Conservation (phyloP, 2,888 invertebrate genomes). For the Phortica magna region DNA sequence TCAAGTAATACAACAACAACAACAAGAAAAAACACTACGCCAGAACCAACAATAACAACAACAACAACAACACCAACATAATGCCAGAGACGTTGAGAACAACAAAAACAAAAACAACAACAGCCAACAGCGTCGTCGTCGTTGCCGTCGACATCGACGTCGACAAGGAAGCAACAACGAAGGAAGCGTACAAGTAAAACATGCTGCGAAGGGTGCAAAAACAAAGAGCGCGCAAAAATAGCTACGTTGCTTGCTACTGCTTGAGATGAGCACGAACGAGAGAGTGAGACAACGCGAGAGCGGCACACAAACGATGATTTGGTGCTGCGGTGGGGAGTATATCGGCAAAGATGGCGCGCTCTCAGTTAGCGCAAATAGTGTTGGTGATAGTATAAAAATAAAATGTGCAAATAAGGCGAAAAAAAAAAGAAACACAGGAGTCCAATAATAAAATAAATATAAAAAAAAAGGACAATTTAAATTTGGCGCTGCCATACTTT, state of each 20-base stretch:
- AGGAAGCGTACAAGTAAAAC: slow-evolving; percentile 14
- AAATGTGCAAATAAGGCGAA: neutral
- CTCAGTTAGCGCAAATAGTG: neutral
- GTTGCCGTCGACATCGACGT: neutral
- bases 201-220: slow-evolving; percentile 20
- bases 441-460: neutral
- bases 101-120: slow-evolving; percentile 35
- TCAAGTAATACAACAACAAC: slow-evolving; percentile 56
- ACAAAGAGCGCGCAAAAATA: slow-evolving; percentile 2
- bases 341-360: slow-evolving; percentile 9
- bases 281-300: neutral
- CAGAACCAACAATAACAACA: slow-evolving; percentile 39
- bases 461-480: too few species aligned
- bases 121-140: neutral
- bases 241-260: neutral
- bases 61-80: slow-evolving; percentile 39
- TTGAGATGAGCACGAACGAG: neutral
- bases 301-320: too few species aligned
- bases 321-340: neutral
- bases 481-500: too few species aligned
- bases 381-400: slow-evolving; percentile 12
- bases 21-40: slow-evolving; percentile 44
- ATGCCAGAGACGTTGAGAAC: slow-evolving; percentile 41
- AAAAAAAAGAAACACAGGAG: neutral
- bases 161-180: slow-evolving; percentile 13